Base-by-base conservation (phyloP, 37 sponge, comb jelly and placozoan genomes). In the Chondrilla cf. caribensis region DNA sequence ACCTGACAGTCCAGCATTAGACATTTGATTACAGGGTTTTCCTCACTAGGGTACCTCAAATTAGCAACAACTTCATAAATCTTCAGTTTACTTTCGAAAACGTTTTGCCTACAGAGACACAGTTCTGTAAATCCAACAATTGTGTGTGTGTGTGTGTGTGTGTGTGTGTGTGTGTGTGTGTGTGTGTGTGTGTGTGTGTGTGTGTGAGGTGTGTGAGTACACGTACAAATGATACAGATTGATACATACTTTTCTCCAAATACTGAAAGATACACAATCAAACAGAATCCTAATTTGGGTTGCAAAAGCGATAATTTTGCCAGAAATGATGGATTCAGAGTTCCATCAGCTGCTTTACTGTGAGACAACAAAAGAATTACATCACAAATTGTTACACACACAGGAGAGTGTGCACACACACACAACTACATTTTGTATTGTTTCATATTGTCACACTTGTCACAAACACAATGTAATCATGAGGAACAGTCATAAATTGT, bases 1-100 rank as follows among this genome's bases (percentile, higher is more conserved):
- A 47, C 58, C 79, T 73, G 76, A 6, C 41, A 73, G 25, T 73
- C 76, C 36, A 31, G 18, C n/a, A 73, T 25, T 38, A 73, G 43
- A 73, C 42, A 31, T 42, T 37, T 73, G 40, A 73, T 39, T 18
- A 39, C 41, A 73, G 76, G 76, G 76, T 73, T 73, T 38, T 42
- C 76, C 76, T 73, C 76, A 39, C 40, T 38, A n/a, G 39, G 39
- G 7, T 43, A 42, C 21, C 29, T 32, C 11, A 37, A 31, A 18
- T 38, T 40, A 11, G 76, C 76, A 38, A 36, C 29, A 1, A 21
- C 43, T 24, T 24, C 18, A 43, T 73, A 73, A 43, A 37, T 32
- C n/a, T 40, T 37, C 19, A 73, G 24, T 73, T 73, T 73, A 43
- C 76, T 73, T 73, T 73, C 76, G 40, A 73, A 73, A 37, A 73